phyloP scores from a whole-genome alignment of 2,113 vertebrate genomes.

The Arvicanthis niloticus region DNA sequence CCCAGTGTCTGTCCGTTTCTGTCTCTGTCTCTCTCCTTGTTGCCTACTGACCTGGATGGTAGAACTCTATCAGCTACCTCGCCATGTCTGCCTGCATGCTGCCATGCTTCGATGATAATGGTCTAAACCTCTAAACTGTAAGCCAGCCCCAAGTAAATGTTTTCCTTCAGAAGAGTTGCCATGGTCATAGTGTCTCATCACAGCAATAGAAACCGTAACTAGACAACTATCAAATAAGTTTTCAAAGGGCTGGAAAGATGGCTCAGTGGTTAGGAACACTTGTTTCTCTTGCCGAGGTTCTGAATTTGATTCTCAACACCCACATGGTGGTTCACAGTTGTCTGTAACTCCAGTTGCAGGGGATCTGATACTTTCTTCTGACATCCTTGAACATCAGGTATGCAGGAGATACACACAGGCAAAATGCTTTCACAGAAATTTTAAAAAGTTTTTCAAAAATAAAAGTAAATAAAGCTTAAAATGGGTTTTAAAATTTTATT shows the following conservation, averaged over 20 bases:
- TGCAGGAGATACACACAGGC: background rate
- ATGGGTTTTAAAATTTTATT: background rate
- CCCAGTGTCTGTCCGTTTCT: too few species aligned
- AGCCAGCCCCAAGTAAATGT: background rate
- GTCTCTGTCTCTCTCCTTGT: too few species aligned
- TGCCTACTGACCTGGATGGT: background rate
- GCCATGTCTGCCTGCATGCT: background rate
- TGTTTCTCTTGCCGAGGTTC: background rate
- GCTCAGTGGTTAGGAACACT: background rate
- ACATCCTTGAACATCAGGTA: background rate
- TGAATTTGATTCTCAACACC: background rate
- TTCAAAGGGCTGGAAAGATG: background rate
- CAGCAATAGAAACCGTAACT: background rate
- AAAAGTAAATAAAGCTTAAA: constrained; percentile 58
- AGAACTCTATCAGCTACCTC: background rate
- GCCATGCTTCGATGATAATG: background rate
- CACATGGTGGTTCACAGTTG: background rate
- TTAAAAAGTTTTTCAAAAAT: background rate
- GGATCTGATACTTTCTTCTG: background rate
- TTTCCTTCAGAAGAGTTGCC: background rate
- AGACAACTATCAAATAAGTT: background rate
- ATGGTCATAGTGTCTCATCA: background rate
- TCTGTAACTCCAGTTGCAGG: background rate
- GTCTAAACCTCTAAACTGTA: background rate
- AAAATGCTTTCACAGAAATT: background rate